phyloP scores from a whole-genome alignment of 2,888 invertebrate species.

The Sminthurinus aureus region DNA sequence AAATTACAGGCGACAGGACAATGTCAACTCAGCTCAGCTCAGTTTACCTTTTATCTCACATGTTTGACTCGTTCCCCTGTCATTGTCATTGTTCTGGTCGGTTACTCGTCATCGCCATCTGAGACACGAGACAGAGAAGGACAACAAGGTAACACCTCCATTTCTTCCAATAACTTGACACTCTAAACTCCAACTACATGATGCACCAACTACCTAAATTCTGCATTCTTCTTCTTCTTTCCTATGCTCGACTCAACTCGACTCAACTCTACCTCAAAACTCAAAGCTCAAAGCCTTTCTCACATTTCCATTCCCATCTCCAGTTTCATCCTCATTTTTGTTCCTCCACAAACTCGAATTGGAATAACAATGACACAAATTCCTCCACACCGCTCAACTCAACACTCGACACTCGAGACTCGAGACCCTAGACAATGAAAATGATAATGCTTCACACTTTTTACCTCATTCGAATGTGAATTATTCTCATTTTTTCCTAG shows the following conservation, averaged over 20 bases:
- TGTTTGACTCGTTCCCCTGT: no score
- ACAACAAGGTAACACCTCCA: no score
- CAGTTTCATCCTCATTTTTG: background rate
- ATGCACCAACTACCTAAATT: no score
- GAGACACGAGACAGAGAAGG: no score
- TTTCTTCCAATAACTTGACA: no score
- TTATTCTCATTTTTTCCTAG: background rate
- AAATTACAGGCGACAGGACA: conserved; percentile 18
- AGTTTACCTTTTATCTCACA: background rate
- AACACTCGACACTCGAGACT: no score
- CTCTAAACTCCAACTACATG: no score
- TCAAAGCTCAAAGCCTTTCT: background rate
- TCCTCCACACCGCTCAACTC: background rate
- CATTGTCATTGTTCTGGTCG: no score
- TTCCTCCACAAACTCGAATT: background rate
- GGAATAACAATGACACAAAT: background rate
- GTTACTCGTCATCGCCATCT: no score
- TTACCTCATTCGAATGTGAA: background rate
- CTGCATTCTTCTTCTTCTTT: background rate
- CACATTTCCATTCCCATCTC: conserved; percentile 15
- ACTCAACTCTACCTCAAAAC: background rate
- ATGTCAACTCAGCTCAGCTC: background rate
- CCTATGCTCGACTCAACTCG: background rate
- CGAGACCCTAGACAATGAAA: background rate
- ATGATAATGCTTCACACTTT: background rate